Percentiles rank a stretch among this genome's conserved stretches.
Evolutionary conservation across 2,113 vertebrate genomes (phyloP).

Genomic region (Coryphaenoides rupestris): DNA sequence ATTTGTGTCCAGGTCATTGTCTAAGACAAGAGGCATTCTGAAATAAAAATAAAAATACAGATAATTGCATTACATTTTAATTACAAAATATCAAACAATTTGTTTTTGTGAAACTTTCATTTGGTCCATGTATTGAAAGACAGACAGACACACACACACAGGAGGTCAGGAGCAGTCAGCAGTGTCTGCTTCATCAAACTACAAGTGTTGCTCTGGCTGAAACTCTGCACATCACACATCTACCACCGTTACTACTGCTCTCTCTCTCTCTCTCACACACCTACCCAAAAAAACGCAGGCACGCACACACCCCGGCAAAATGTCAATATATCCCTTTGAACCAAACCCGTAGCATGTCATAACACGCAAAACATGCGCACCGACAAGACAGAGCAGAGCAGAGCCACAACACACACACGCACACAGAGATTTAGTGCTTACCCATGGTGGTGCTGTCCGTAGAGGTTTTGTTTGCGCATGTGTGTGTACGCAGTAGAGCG

Average conservation of each 20-base stretch:
- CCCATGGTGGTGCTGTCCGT: neutral
- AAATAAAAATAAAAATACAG: no score
- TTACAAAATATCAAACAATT: no score
- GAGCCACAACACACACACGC: neutral
- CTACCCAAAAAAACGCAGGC: neutral
- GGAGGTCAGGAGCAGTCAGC: no score
- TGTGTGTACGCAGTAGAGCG: neutral
- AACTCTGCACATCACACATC: neutral
- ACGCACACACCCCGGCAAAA: neutral
- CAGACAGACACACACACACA: slow-evolving; percentile 2
- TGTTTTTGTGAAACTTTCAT: no score
- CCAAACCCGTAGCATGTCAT: neutral
- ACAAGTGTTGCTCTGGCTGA: neutral
- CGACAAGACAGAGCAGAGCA: no score
- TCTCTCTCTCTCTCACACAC: neutral
- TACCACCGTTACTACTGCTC: neutral
- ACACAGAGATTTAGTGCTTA: neutral
- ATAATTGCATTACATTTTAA: no score
- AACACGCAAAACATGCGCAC: no score
- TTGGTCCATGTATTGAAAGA: neutral
- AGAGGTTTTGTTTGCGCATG: neutral
- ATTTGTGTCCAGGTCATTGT: no score
- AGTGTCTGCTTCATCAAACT: neutral
- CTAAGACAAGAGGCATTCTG: no score
- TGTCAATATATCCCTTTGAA: neutral